Evolutionary conservation across 2,113 vertebrate species (phyloP).

Genomic region (Cricetomys ansorgei): DNA sequence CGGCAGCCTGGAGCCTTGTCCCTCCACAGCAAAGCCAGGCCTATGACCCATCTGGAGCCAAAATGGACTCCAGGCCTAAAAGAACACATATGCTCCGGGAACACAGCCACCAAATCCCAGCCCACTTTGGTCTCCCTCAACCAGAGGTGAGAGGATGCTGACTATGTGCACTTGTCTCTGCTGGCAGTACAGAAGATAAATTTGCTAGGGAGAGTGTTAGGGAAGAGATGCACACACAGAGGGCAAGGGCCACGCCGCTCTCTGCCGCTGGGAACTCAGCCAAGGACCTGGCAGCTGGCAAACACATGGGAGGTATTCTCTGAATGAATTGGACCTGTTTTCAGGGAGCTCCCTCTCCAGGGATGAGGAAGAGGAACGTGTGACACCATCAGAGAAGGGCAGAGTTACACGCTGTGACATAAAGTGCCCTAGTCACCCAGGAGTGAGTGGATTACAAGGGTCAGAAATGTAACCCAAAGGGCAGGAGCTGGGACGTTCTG

Average conservation of each 20-base stretch:
- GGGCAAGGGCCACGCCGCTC: neutral
- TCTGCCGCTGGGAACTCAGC: neutral
- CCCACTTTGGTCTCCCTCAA: neutral
- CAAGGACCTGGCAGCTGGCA: neutral
- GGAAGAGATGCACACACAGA: neutral
- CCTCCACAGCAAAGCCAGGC: neutral
- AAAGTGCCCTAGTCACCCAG: neutral
- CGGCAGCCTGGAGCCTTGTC: neutral
- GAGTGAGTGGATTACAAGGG: neutral
- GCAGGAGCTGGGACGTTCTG: neutral
- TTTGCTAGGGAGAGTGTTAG: neutral
- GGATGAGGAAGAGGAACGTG: neutral
- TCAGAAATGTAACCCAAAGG: neutral
- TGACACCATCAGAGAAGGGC: neutral
- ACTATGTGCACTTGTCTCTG: neutral
- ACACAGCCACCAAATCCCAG: neutral
- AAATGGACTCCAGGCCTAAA: conserved; percentile 7
- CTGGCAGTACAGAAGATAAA: neutral
- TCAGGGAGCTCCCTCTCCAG: neutral
- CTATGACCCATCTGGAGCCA: neutral
- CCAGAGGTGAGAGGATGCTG: neutral
- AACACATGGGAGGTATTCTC: neutral
- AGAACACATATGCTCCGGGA: conserved; percentile 5
- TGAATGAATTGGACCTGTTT: conserved; percentile 20
- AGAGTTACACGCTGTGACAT: neutral